Percentiles rank a stretch among this genome's conserved stretches.
These are phyloP conservation scores for Fundulus diaphanus DNA, from an alignment of 2,797 vertebrate genomes.

Conservation along the genomic window DNA sequence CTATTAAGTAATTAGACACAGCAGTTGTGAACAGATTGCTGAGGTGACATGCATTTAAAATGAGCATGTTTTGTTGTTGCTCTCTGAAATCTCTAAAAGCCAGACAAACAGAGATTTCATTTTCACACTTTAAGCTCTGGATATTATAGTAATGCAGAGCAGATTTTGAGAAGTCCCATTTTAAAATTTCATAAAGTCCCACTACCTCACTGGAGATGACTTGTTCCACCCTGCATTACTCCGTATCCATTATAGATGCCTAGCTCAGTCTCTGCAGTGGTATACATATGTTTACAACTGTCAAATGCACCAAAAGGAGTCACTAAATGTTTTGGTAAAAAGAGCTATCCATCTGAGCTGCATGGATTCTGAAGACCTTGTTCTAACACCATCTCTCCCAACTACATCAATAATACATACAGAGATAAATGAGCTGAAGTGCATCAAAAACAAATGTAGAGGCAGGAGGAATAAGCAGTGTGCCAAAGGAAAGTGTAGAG, in stretches of 20 bases:
- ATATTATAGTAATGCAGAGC: slow-evolving; percentile 51
- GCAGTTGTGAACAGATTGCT: slow-evolving; percentile 13
- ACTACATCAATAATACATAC: slow-evolving; percentile 71
- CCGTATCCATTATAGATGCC: slow-evolving; percentile 74
- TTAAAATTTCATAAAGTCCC: slow-evolving; percentile 72
- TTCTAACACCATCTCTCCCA: slow-evolving; percentile 59
- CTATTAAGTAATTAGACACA: slow-evolving; percentile 30
- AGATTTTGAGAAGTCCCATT: slow-evolving; percentile 54
- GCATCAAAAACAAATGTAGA: slow-evolving; percentile 15
- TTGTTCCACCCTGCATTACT: slow-evolving; percentile 51
- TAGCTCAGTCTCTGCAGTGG: slow-evolving; percentile 42
- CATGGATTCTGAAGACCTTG: slow-evolving; percentile 50
- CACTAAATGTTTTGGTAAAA: slow-evolving; percentile 46
- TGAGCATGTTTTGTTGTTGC: slow-evolving; percentile 37
- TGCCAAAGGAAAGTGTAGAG: not conserved
- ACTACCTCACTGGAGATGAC: slow-evolving; percentile 63
- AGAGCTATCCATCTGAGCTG: slow-evolving; percentile 46
- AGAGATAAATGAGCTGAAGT: slow-evolving; percentile 53
- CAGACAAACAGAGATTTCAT: slow-evolving; percentile 31
- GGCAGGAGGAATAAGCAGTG: slow-evolving; percentile 15
- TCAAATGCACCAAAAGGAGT: slow-evolving; percentile 60
- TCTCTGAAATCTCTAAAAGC: slow-evolving; percentile 40
- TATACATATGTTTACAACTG: slow-evolving; percentile 77
- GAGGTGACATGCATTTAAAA: slow-evolving; percentile 33
- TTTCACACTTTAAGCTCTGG: slow-evolving; percentile 33